These are phyloP conservation scores for Pilophorus perplexus DNA, from an alignment of 2,888 invertebrate species.

Conservation along the genomic window DNA sequence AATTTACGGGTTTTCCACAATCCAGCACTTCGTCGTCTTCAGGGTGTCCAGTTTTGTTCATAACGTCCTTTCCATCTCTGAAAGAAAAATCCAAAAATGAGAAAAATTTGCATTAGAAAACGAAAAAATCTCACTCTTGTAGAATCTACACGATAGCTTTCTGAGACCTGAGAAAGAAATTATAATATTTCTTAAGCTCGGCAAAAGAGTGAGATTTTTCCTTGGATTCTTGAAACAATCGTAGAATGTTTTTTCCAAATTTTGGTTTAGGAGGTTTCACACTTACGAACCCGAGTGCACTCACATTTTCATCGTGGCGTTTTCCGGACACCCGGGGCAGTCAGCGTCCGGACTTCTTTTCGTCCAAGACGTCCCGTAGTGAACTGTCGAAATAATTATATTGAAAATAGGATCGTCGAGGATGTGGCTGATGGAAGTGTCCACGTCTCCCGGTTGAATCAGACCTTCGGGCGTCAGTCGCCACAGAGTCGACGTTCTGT, in stretches of 20 bases:
- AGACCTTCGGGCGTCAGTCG: constrained; percentile 73
- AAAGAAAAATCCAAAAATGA: background rate
- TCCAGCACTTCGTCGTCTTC: constrained; percentile 63
- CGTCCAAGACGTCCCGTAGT: constrained; percentile 62
- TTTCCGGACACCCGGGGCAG: constrained; percentile 60
- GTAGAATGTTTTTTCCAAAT: too few species aligned
- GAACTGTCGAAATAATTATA: constrained; percentile 70
- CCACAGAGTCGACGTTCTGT: constrained; percentile 81
- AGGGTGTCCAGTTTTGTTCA: constrained; percentile 42
- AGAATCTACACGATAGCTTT: too few species aligned
- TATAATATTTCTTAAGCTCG: too few species aligned
- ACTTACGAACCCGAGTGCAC: too few species aligned
- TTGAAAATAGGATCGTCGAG: constrained; percentile 71
- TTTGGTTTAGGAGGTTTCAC: too few species aligned
- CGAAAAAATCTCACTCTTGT: too few species aligned
- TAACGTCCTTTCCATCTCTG: constrained; percentile 41
- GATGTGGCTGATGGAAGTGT: constrained; percentile 47
- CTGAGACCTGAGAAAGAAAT: too few species aligned
- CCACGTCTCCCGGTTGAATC: constrained; percentile 56
- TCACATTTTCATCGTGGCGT: constrained; percentile 32
- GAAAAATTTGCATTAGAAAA: background rate
- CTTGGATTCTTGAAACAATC: too few species aligned
- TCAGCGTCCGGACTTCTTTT: constrained; percentile 65
- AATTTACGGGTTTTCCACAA: constrained; percentile 82
- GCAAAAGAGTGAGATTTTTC: too few species aligned